Base-by-base conservation (phyloP, 2,888 invertebrate genomes). In the Melanostoma mellinum region DNA sequence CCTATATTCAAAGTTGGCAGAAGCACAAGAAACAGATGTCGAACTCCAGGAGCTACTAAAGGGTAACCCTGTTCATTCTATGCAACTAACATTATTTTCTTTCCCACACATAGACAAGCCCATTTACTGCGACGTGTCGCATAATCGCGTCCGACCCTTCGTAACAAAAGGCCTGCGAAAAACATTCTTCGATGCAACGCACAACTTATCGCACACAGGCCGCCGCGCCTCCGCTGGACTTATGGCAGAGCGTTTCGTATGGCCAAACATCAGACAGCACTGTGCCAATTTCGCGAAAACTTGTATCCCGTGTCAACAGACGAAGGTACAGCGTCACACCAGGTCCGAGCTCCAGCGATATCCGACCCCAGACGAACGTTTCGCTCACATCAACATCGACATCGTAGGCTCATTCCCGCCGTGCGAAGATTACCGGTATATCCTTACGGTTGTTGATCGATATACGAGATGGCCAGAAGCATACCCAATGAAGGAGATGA, bases 211-310 rank as follows among this genome's bases (percentile, higher is more conserved):
- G 6, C 52, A 67, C 8, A 53, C 52, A 40, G 53, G 40, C n/a
- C 67, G 52, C 6, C 68, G 46, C 4, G 55, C 46, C 3, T 68
- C 55, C n/a, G 55, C 9, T 2, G 46, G 68, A n/a, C 46, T 68
- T 8, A 68, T 46, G 68, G 3, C 68, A 6, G 68, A 68, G 4
- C 68, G 68, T 8, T 68, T 68, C 44, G 55, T 68, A 10, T 68
- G 68, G 68, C 68, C 68, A 2, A 67, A 67, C 6, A 52, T 67
- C 4, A 53, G 35, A 0, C 52, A 20, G 20, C 20, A 20, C 1
- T 20, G 20, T 20, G 20, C 20, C 20, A 20, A 20, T 20, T 20
- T 20, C 20, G 20, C 20, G 20, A 20, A 20, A 20, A 20, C 20
- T 20, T 20, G 42, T 9, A 42, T 42, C 6, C 42, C 42, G 9